Conservation (phyloP, 1,140 invertebrate species). For the Condylostylus longicornis region DNA sequence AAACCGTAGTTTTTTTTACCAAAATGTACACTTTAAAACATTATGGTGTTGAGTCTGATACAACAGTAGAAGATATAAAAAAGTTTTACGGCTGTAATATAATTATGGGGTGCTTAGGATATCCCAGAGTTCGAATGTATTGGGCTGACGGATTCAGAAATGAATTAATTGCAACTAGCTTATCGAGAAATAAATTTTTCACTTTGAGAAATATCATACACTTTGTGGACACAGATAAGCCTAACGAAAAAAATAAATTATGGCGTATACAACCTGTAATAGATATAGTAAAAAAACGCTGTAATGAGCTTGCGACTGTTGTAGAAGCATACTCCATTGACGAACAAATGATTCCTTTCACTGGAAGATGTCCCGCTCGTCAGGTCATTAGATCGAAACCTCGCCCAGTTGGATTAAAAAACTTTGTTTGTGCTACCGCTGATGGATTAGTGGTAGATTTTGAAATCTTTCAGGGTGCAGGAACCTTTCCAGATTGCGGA, state of each 20-base stretch:
- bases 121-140: not conserved
- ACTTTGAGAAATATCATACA: not conserved
- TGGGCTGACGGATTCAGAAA: not conserved
- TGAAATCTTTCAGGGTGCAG: slow-evolving; percentile 1
- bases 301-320: slow-evolving; percentile 1
- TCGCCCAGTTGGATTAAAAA: slow-evolving; percentile 2
- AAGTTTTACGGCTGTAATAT: not conserved
- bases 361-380: slow-evolving; percentile 9
- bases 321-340: slow-evolving; percentile 1
- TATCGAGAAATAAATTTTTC: not conserved
- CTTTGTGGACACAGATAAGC: not conserved
- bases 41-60: not conserved
- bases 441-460: slow-evolving; percentile 1
- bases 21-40: not conserved
- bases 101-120: not conserved
- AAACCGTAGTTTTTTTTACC: too few relatives aligned
- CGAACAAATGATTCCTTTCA: slow-evolving; percentile 13
- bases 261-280: slow-evolving; percentile 2
- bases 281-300: slow-evolving; percentile 2
- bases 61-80: not conserved
- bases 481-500: slow-evolving; percentile 3
- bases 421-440: not conserved
- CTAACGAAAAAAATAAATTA: slow-evolving; percentile 1
- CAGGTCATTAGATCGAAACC: slow-evolving; percentile 10
- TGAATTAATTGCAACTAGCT: not conserved